A percentile compares a stretch with the other conserved stretches of the same genome.
Evolutionary conservation across 92 coral and sea anemone species (phyloP).

Genomic region (Porites cylindrica): DNA sequence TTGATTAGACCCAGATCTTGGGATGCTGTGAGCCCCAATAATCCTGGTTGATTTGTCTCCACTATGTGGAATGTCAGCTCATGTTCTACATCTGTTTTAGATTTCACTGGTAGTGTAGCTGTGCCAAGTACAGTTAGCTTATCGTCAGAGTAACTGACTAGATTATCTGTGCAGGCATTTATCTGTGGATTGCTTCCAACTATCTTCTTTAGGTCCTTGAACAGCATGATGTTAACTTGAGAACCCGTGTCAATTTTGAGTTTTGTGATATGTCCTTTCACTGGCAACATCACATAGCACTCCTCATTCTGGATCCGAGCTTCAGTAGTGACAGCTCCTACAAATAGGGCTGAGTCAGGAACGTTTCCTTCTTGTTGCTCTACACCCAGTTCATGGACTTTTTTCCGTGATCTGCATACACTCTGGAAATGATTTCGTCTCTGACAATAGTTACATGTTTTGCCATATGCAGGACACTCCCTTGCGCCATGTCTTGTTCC

Average conservation of each 20-base stretch:
- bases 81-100: too few species aligned
- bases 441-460: too few species aligned
- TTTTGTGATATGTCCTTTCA: constrained; percentile 53
- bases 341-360: constrained; percentile 15
- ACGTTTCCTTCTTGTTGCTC: neutral
- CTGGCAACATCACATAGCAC: constrained; percentile 12
- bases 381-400: neutral
- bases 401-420: too few species aligned
- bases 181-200: constrained; percentile 1
- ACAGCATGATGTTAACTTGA: constrained; percentile 9
- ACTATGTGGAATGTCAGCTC: constrained; percentile 38
- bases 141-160: constrained; percentile 6
- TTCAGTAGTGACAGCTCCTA: constrained; percentile 37
- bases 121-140: too few species aligned
- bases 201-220: neutral
- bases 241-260: constrained; percentile 66
- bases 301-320: constrained; percentile 15
- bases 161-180: neutral
- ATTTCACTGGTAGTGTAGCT: too few species aligned
- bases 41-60: constrained; percentile 49
- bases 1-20: constrained; percentile 63
- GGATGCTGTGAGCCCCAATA: constrained; percentile 42
- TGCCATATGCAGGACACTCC: neutral
- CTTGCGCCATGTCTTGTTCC: constrained; percentile 11
- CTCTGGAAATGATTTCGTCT: too few species aligned